These are phyloP conservation scores for Rhingia campestris DNA, from an alignment of 2,888 invertebrate genomes.

Conservation along the genomic window DNA sequence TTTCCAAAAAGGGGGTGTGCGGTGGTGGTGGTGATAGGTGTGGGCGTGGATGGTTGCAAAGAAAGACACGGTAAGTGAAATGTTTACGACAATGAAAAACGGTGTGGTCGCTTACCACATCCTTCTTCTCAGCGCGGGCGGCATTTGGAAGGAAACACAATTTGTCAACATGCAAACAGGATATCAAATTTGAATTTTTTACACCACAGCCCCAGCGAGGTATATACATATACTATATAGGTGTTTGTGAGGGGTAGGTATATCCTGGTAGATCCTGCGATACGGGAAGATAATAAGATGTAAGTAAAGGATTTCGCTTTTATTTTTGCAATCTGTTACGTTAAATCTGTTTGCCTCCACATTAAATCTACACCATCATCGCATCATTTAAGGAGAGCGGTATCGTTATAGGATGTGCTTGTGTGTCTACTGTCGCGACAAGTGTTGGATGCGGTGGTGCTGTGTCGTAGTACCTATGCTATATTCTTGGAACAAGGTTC, in stretches of 20 bases:
- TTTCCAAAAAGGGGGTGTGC: slow-evolving; percentile 15
- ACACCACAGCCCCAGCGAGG: slow-evolving; percentile 8
- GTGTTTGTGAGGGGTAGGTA: slow-evolving; percentile 13
- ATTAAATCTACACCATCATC: slow-evolving; percentile 70
- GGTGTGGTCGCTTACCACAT: slow-evolving; percentile 69
- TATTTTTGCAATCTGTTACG: slow-evolving; percentile 72
- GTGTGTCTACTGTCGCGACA: slow-evolving; percentile 51
- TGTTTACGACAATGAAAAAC: slow-evolving; percentile 77
- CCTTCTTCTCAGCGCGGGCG: slow-evolving; percentile 21
- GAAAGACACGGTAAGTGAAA: slow-evolving; percentile 76
- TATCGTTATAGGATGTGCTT: slow-evolving; percentile 17
- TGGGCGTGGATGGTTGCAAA: slow-evolving; percentile 32
- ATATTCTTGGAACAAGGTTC: slow-evolving; percentile 56
- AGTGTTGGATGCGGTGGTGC: neutral
- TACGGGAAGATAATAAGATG: slow-evolving; percentile 66
- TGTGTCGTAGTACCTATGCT: slow-evolving; percentile 23
- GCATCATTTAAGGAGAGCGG: slow-evolving; percentile 62
- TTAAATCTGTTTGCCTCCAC: slow-evolving; percentile 66
- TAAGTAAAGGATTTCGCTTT: slow-evolving; percentile 70
- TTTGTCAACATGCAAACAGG: slow-evolving; percentile 74
- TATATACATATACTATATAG: neutral
- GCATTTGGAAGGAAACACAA: slow-evolving; percentile 63
- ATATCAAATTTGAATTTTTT: slow-evolving; percentile 73
- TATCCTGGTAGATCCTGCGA: slow-evolving; percentile 22
- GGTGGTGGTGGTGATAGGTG: neutral